Conservation (phyloP, 2,797 vertebrate genomes). For the Coluber constrictor region DNA sequence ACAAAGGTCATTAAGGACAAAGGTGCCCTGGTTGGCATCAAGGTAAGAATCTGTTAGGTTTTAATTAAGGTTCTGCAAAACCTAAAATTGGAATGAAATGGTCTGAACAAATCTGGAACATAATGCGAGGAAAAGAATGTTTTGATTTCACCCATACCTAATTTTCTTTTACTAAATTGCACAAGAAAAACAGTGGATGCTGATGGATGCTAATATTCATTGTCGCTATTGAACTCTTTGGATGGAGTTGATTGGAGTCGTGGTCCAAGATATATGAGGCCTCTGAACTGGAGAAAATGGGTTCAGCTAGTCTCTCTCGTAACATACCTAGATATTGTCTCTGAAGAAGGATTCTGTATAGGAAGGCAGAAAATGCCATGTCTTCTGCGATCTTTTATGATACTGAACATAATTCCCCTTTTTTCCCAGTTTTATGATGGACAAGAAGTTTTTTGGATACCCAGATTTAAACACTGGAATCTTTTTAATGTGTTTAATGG, state of each 20-base stretch:
- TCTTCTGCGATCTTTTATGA: not conserved
- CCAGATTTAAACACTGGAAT: not conserved
- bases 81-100: not conserved
- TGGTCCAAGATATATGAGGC: not conserved
- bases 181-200: not conserved
- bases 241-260: not conserved
- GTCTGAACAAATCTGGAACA: not conserved
- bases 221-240: not conserved
- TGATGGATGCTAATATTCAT: not conserved
- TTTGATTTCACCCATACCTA: not conserved
- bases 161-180: not conserved
- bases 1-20: slow-evolving; percentile 82
- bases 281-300: not conserved
- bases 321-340: too few relatives aligned
- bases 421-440: not conserved
- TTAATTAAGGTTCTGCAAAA: not conserved
- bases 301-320: not conserved
- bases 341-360: not conserved
- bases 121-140: not conserved
- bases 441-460: not conserved
- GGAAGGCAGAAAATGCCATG: not conserved
- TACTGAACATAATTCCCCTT: not conserved
- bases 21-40: slow-evolving; percentile 86
- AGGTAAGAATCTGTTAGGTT: slow-evolving; percentile 67
- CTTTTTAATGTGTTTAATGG: not conserved